Evolutionary conservation across 2,888 invertebrate genomes (phyloP).

Genomic region (Actias luna): DNA sequence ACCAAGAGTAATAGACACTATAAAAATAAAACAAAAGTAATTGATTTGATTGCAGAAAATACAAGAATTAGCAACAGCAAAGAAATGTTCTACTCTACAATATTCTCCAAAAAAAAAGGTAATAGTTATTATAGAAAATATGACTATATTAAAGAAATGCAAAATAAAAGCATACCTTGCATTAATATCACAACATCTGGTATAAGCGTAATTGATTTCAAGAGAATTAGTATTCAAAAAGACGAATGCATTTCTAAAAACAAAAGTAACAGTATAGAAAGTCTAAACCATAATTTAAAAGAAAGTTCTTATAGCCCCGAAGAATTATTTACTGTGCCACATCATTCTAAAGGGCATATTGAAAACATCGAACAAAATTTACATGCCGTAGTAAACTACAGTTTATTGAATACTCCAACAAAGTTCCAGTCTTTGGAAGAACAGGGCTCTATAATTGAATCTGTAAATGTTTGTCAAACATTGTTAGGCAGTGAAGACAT

Average conservation of each 20-base stretch:
- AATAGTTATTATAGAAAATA: slow-evolving; percentile 7
- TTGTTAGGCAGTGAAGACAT: slow-evolving; percentile 19
- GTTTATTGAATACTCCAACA: slow-evolving; percentile 13
- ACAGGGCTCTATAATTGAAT: slow-evolving; percentile 18
- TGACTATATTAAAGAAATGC: slow-evolving; percentile 8
- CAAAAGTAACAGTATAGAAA: not conserved
- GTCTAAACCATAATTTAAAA: not conserved
- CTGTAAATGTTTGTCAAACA: slow-evolving; percentile 25
- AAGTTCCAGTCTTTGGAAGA: slow-evolving; percentile 5
- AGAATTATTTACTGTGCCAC: not conserved
- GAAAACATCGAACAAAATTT: not conserved
- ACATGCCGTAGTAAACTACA: not conserved
- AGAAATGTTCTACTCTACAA: slow-evolving; percentile 38
- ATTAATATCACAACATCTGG: not conserved
- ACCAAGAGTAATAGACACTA: slow-evolving; percentile 20
- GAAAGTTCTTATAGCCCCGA: not conserved
- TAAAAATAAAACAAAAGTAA: slow-evolving; percentile 16
- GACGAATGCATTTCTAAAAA: not conserved
- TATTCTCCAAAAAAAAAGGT: slow-evolving; percentile 32
- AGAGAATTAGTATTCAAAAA: not conserved
- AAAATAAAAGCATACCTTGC: not conserved
- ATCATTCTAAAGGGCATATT: not conserved
- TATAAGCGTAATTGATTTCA: not conserved
- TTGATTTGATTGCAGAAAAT: slow-evolving; percentile 16
- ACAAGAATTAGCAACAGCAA: slow-evolving; percentile 17